Evolutionary conservation across 2,113 vertebrate species (phyloP).

Genomic region (Dissostichus mawsoni): DNA sequence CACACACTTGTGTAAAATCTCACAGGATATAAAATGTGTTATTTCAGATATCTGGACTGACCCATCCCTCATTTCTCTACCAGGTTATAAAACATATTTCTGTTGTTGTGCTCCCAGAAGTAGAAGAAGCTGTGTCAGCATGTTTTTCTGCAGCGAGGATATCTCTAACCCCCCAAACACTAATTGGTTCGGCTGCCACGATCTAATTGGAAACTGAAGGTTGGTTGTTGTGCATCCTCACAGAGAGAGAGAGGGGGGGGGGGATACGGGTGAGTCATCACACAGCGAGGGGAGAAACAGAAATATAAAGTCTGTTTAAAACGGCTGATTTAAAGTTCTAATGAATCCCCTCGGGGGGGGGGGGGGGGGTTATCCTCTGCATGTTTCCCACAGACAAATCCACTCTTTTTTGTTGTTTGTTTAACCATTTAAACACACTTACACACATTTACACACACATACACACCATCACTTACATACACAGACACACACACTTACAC

Average conservation of each 20-base stretch:
- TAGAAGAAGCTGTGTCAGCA: constrained; percentile 47
- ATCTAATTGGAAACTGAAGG: constrained; percentile 63
- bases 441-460: too few relatives aligned
- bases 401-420: neutral
- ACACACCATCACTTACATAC: too few relatives aligned
- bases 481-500: too few relatives aligned
- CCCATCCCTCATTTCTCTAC: too few relatives aligned
- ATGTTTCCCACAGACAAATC: neutral
- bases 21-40: too few relatives aligned
- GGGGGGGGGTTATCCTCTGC: neutral
- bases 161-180: constrained; percentile 40
- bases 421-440: too few relatives aligned
- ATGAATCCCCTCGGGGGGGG: neutral
- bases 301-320: neutral
- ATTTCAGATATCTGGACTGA: too few relatives aligned
- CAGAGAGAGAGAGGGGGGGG: constrained; percentile 22
- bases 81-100: too few relatives aligned
- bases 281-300: neutral
- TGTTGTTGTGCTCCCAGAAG: neutral
- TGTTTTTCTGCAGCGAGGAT: constrained; percentile 25
- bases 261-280: too few relatives aligned
- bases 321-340: neutral
- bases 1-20: too few relatives aligned
- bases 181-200: constrained; percentile 50
- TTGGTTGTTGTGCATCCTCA: constrained; percentile 49